Conservation (phyloP, 2,888 invertebrate species). For the Sinodicranocentrus sp. region DNA sequence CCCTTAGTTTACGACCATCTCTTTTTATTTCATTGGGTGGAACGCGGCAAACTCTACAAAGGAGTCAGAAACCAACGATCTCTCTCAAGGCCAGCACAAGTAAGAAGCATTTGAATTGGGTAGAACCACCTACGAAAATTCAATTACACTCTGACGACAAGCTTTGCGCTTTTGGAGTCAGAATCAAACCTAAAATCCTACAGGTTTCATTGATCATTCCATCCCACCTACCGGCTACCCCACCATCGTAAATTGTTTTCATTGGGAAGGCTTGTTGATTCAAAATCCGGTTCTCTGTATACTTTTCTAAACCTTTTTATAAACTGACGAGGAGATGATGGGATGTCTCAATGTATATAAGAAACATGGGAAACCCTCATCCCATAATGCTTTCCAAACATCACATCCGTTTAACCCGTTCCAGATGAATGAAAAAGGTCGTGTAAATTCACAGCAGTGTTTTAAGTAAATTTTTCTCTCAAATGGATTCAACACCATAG, state of each 20-base stretch:
- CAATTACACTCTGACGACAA: constrained; percentile 1
- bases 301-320: not conserved
- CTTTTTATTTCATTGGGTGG: not conserved
- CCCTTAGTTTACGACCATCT: not conserved
- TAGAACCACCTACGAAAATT: constrained; percentile 24
- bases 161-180: not conserved
- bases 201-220: constrained; percentile 16
- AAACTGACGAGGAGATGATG: constrained; percentile 16
- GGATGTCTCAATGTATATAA: not conserved
- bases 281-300: not conserved
- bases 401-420: constrained; percentile 38
- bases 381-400: constrained; percentile 23
- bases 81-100: constrained; percentile 37
- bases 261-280: not conserved
- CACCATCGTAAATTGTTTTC: not conserved
- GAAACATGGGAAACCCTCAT: not conserved
- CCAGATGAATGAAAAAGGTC: constrained; percentile 53
- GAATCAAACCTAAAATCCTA: constrained; percentile 33
- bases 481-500: not conserved
- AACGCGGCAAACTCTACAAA: not conserved
- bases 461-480: not conserved
- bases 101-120: not conserved
- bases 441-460: constrained; percentile 9
- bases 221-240: not conserved
- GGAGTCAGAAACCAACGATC: constrained; percentile 20